Base-by-base conservation (phyloP, 2,797 vertebrate species). In the Lophius americanus region DNA sequence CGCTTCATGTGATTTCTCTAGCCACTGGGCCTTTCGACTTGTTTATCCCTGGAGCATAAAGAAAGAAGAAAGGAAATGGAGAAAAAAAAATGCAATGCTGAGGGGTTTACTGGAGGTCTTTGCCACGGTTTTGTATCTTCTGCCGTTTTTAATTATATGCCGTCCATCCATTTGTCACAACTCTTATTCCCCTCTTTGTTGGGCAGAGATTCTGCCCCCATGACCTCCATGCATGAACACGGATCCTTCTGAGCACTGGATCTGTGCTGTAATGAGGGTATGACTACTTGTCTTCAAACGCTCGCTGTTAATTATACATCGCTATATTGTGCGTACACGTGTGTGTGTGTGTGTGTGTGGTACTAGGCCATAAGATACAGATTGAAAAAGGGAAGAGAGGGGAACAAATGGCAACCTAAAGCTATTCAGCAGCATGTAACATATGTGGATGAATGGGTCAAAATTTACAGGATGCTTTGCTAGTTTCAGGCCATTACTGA, bases 61-160 rank as follows among this genome's bases (percentile, higher is more conserved):
- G 4, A 37, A 55, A 60, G 53, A 5, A 47, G 39, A 54, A 33
- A 44, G 52, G 6, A 14, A 39, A 57, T 33, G 35, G 13, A 35
- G 35, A 9, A 51, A 41, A 62, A 57, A 68, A 51, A 62, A n/a
- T 46, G 35, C 23, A 23, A 23, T 68, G 60, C 55, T 33, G 54
- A 48, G 59, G 67, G 82, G 80, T 90, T 86, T 85, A 68, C 79
- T 48, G 3, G 65, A 78, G 89, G 91, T 87, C 88, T 91, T 89
- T 84, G 89, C 84, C 82, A 86, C 51, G 71, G 67, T 85, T 89
- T 79, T 76, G 72, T 90, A 65, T 89, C 85, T 89, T 81, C 78
- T 90, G 85, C 86, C 85, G 81, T 89, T 91, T 89, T 82, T 84
- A 92, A 92, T 93, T 93, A 94, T 82, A 91, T 83, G 87, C 82